phyloP scores from a whole-genome alignment of 2,888 invertebrate species.

The Chrysopilus asiliformis region DNA sequence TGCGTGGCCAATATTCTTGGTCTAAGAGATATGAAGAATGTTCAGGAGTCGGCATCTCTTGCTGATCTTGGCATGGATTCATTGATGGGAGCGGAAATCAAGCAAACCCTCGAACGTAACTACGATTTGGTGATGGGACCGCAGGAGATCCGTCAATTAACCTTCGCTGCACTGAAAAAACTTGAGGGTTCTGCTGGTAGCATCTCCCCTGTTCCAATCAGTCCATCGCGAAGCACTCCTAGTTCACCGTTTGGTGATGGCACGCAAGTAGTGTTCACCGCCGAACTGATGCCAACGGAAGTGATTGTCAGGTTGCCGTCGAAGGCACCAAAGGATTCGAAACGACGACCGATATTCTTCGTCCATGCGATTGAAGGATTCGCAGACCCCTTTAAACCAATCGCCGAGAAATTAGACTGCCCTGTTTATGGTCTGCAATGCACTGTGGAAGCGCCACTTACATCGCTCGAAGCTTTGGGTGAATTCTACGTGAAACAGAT shows the following conservation, averaged over 20 bases:
- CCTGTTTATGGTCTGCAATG: constrained; percentile 87
- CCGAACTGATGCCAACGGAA: constrained; percentile 63
- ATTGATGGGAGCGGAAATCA: constrained; percentile 97
- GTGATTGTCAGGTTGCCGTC: constrained; percentile 53
- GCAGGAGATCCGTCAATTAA: constrained; percentile 78
- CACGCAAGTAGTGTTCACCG: constrained; percentile 42
- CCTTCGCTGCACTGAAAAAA: constrained; percentile 59
- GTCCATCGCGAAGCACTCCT: constrained; percentile 19
- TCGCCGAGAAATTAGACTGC: constrained; percentile 59
- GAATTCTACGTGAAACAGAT: constrained; percentile 58
- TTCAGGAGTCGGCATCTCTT: constrained; percentile 62
- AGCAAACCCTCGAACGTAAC: constrained; percentile 85
- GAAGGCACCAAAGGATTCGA: constrained; percentile 34
- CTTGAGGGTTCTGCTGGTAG: constrained; percentile 24
- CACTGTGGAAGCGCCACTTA: constrained; percentile 58
- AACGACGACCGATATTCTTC: constrained; percentile 46
- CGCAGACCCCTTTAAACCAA: constrained; percentile 50
- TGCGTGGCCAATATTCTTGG: constrained; percentile 82
- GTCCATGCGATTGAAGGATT: constrained; percentile 84
- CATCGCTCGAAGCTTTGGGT: constrained; percentile 59
- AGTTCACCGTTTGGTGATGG: constrained; percentile 34
- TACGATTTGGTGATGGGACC: constrained; percentile 83
- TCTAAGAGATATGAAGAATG: constrained; percentile 70
- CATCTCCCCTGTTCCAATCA: constrained; percentile 17
- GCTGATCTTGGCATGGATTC: constrained; percentile 98